Base-by-base conservation (phyloP, 2,888 invertebrate genomes). In the Nemotelus pantherinus region DNA sequence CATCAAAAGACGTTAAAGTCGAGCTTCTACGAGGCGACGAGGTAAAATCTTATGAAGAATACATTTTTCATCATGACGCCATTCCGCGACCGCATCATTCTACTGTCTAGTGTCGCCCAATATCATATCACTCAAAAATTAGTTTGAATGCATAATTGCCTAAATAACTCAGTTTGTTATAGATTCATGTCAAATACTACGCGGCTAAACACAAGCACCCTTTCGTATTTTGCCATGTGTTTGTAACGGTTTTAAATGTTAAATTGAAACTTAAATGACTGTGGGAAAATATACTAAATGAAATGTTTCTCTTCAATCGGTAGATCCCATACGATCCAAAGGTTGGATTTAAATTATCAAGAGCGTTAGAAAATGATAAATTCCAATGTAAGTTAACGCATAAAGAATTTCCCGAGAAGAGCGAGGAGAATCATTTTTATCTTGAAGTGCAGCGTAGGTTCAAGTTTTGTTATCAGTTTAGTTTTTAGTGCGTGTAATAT, bases 1-100 rank as follows among this genome's bases (percentile, higher is more conserved):
- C 92, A 1, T 89, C 90, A 67, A 92, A 92, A 2, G 85, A 88
- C 77, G 86, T 90, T 2, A 84, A 87, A 39, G 90, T 92, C 1
- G 80, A 85, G 60, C 83, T 91, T 5, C 83, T 82, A 25, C 82
- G 83, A 47, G 87, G 84, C 77, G 84, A 85, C 50, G 84, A 87
- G 83, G 89, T 89, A 84, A 82, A 25, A 78, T 44, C 43, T 9
- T 9, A 39, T 53, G 39, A 39, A 50, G 55, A 39, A 53, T 39
- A 25, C 47, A n/a, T 9, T 60, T 25, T 60, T 60, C 10, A 10
- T 53, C 25, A 25, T 25, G 25, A 25, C 25, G 25, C 25, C 25
- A 25, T 25, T 25, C 25, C 25, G 25, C 25, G 25, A 25, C 25
- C 25, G 25, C 25, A 25, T 25, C 25, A 25, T 25, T 25, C 25